Evolutionary conservation across 2,888 invertebrate species (phyloP), one percentile per base, ranked within the genome.

Genomic region (Apodemia hepburni): DNA sequence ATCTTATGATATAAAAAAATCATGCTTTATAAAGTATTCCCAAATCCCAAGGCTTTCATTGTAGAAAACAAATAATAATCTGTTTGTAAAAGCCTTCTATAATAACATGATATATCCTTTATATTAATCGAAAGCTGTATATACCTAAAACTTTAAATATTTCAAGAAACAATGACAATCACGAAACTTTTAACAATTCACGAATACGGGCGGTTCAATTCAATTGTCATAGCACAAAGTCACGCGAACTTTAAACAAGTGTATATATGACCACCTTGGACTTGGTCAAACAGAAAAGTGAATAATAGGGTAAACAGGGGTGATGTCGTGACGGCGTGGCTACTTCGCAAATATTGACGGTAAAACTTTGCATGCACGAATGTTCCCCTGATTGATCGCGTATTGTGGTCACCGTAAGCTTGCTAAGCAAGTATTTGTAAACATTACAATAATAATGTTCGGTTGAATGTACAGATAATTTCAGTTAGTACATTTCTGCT

Each of bases 371-470:
- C 70, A 66, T 66, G 70, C 81, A 80, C 82, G 80, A 82, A 82
- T 81, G 79, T 77, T 76, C 78, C 80, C 83, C 84, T 89, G 90
- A 90, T 90, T 90, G 90, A 90, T 89, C 81, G 84, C 71, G 75
- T 76, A 71, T 76, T 80, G 76, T 78, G 75, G 70, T 77, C 69
- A 70, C 69, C 70, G 68, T 70, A 65, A 65, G 69, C 64, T 66
- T 66, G 59, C 49, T 54, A 54, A 54, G 27, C 27, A 12, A 57
- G 54, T 57, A 57, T 57, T 57, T 57, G 54, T 27, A 29, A 57
- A 57, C 29, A 57, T 27, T 57, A 29, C 54, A 17, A 6, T 47
- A 47, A 47, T 47, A 47, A 12, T 12, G 35, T 38, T 38, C 4
- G 38, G 38, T 38, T 38, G 38, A 38, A 38, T 38, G 38, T 12